Base-by-base conservation (phyloP, 2,888 invertebrate genomes). In the Chalcis sispes region DNA sequence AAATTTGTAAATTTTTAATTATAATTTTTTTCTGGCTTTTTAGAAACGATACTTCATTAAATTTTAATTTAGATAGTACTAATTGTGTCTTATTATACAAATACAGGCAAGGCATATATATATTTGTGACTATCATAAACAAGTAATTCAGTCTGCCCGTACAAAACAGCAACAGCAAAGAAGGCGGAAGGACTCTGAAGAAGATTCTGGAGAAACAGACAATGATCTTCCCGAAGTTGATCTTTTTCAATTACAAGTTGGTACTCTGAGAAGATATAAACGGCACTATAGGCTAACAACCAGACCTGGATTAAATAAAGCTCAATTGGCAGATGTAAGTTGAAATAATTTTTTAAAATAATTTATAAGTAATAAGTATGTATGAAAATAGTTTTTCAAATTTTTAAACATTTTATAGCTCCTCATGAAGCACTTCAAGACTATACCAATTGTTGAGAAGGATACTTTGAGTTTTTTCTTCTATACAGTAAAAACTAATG, bases 91-190 rank as follows among this genome's bases (percentile, higher is more conserved):
- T n/a, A n/a, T n/a, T n/a, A n/a, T n/a, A n/a, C n/a, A n/a, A 8
- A 7, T 42, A 42, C 89, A 97, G 97, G 97, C 96, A 48, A 93
- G 95, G 83, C 98, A 98, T 88, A 96, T 95, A 83, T 98, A 98
- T 88, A 98, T 98, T 84, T 98, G 98, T 90, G 98, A 98, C 88
- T 94, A 94, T 86, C 98, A 98, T 89, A 98, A 98, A 90, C 94
- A 94, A 87, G 95, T 98, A 86, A 98, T 98, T 83, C 98, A 98
- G 88, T 96, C 95, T 89, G 96, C 97, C n/a, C 92, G 98, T 81
- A 95, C 95, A 18, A 97, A 97, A 88, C 94, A 97, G 77, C 88
- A 87, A 48, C 87, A 87, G 29, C 88, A 88, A 64, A 85, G 88
- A 25, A 91, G 96, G 82, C 93, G 96, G 79, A 96, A 97, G 88